Conservation (phyloP, 2,113 vertebrate species). For the Podilymbus podiceps region DNA sequence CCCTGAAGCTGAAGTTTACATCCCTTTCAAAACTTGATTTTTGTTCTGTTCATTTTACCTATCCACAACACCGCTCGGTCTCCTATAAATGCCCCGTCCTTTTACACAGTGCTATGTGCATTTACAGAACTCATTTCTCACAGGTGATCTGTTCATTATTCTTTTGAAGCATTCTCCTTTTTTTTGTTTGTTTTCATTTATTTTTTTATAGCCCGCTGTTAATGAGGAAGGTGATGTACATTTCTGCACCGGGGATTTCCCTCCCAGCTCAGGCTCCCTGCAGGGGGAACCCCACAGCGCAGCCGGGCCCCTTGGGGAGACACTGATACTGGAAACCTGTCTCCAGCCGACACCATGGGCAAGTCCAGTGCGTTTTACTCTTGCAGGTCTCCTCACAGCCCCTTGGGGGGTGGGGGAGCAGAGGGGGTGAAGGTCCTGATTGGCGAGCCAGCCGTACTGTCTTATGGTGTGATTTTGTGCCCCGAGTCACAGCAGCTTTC, state of each 20-base stretch:
- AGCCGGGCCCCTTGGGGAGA: not conserved
- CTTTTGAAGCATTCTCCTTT: not conserved
- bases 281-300: not conserved
- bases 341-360: not conserved
- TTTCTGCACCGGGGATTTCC: not conserved
- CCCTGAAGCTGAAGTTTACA: not conserved
- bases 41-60: not conserved
- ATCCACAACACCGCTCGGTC: fast-evolving
- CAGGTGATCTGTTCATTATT: not conserved
- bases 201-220: fast-evolving
- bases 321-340: not conserved
- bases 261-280: not conserved
- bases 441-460: not conserved
- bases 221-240: not conserved
- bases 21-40: not conserved
- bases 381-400: not conserved
- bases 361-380: fast-evolving
- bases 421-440: not conserved
- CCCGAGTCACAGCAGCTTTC: not conserved
- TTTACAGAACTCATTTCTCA: not conserved
- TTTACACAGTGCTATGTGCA: fast-evolving
- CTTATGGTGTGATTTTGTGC: not conserved
- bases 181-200: not conserved
- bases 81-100: fast-evolving
- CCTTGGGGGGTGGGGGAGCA: not conserved